Evolutionary conservation across 2,888 invertebrate species (phyloP), one percentile per base, ranked within the genome.

Genomic region (Mesorhabditis spiculigera): DNA sequence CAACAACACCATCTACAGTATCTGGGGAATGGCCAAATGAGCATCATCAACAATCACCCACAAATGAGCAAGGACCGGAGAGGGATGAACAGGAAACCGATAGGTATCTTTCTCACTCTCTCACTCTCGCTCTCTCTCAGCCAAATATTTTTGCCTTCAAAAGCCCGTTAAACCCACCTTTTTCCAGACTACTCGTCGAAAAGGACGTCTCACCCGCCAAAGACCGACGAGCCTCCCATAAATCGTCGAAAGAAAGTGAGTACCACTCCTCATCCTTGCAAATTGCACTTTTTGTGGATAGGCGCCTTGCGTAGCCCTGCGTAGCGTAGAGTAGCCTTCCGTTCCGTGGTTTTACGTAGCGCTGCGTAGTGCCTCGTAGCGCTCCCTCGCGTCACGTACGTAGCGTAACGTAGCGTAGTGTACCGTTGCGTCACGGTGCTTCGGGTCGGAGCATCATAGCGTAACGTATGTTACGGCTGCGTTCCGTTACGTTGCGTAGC

Each of bases 221-320:
- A 62, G 67, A 68, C 61, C 63, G 67, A 8, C 92, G 43, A 10
- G 71, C 73, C 8, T 93, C 93, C 89, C 93, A 93, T 87, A 91
- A 91, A 85, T 90, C 92, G 87, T 92, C 92, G 87, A 93, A 93
- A 90, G 93, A 93, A 92, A 93, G 93, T 93, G 89, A 89, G 90
- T 88, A 79, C 78, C 83, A 83, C 73, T 64, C 66, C 16, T 58
- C 28, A 45, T 28, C n/a, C 28, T 41, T 13, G 16, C 45, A 68
- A 45, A 65, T 64, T 43, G 50, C 28, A 28, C 28, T 28, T 28
- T 28, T 28, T 28, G 1, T 28, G 28, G 28, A 28, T 28, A 28
- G 28, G 28, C 28, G 28, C 28, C 28, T 28, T 28, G 28, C 28
- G 28, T 28, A 28, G 28, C 28, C 1, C 3, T 28, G 28, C 28